These are phyloP conservation scores for Netelia melanura DNA, from an alignment of 2,888 invertebrate genomes.

Conservation along the genomic window DNA sequence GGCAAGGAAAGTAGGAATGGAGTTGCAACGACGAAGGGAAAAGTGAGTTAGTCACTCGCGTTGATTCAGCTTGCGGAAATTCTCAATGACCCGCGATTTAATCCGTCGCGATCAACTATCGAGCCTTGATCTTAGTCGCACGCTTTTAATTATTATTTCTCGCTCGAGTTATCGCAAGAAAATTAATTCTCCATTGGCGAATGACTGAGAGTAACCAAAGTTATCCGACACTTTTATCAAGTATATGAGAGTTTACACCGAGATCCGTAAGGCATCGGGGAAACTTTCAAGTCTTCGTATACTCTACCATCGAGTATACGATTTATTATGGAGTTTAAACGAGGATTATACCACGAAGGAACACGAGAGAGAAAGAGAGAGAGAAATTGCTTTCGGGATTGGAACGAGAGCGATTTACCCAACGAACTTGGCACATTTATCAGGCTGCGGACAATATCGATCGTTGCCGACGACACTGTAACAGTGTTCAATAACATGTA, in stretches of 20 bases:
- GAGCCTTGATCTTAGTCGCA: background rate
- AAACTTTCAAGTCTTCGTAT: slow-evolving; percentile 35
- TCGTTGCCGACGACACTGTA: background rate
- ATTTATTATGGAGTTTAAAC: slow-evolving; percentile 50
- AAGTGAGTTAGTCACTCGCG: slow-evolving; percentile 3
- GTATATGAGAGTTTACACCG: background rate
- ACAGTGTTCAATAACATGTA: background rate
- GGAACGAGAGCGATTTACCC: slow-evolving; percentile 53
- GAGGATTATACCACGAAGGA: slow-evolving; percentile 11
- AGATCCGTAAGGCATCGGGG: background rate
- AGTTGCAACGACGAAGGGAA: background rate
- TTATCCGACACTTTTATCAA: background rate
- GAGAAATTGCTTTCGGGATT: slow-evolving; percentile 54
- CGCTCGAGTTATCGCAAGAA: slow-evolving; percentile 27
- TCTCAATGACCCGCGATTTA: slow-evolving; percentile 16
- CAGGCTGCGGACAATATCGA: slow-evolving; percentile 53
- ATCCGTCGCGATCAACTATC: background rate
- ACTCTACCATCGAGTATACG: slow-evolving; percentile 32
- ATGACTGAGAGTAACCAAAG: background rate
- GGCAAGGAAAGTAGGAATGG: background rate
- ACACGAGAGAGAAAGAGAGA: background rate
- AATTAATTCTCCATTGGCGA: slow-evolving; percentile 28
- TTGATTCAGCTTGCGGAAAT: background rate
- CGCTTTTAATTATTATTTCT: slow-evolving; percentile 36
- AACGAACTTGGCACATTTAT: slow-evolving; percentile 62